phyloP scores from a whole-genome alignment of 2,797 vertebrate genomes.

The Sebastiscus albofasciatus region DNA sequence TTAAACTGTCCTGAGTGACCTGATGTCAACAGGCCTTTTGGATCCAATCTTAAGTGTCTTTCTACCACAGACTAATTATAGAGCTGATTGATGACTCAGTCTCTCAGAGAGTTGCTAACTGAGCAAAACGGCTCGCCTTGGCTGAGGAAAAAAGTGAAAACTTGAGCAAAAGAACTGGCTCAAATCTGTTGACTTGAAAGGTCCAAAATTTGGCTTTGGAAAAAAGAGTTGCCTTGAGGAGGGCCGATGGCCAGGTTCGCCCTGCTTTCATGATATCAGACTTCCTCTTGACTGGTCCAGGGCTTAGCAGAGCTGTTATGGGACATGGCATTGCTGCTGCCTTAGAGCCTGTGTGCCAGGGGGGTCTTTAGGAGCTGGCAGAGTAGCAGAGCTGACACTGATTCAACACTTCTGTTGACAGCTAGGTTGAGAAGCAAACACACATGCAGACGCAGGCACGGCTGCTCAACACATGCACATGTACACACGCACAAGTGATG shows the following conservation, averaged over 20 bases:
- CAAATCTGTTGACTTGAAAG: constrained; percentile 23
- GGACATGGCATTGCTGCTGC: constrained; percentile 28
- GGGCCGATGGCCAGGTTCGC: not conserved
- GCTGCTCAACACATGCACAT: not conserved
- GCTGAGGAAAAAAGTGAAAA: constrained; percentile 19
- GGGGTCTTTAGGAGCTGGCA: constrained; percentile 51
- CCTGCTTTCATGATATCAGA: constrained; percentile 34
- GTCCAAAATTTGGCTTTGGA: constrained; percentile 19
- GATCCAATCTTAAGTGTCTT: not conserved
- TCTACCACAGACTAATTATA: not conserved
- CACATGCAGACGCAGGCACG: not conserved
- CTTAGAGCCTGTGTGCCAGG: constrained; percentile 21
- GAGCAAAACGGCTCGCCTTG: not conserved
- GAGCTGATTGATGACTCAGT: constrained; percentile 7
- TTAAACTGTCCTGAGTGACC: not conserved
- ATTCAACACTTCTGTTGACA: constrained; percentile 51
- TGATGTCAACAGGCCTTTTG: not conserved
- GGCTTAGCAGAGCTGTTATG: constrained; percentile 34
- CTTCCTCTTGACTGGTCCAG: constrained; percentile 25
- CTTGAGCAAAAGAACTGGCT: not conserved
- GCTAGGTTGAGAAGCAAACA: constrained; percentile 31
- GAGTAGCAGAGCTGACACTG: constrained; percentile 34
- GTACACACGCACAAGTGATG: not conserved
- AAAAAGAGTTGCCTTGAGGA: constrained; percentile 4
- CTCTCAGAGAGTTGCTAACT: not conserved